Evolutionary conservation across 2,888 invertebrate species (phyloP).

Genomic region (Leptura quadrifasciata): DNA sequence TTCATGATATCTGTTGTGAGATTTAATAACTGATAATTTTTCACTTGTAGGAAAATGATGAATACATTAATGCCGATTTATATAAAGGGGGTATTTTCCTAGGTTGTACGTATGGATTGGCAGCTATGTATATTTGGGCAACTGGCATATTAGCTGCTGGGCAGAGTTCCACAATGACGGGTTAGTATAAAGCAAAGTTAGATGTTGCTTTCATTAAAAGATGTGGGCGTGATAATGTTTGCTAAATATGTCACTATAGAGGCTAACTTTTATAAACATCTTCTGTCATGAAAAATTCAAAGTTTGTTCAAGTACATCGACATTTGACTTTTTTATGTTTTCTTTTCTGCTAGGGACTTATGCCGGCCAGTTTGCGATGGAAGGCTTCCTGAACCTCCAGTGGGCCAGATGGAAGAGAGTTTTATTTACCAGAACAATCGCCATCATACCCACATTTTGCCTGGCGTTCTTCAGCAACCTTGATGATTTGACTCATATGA

Average conservation of each 20-base stretch:
- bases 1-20: slow-evolving; percentile 8
- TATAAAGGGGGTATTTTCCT: slow-evolving; percentile 85
- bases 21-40: background rate
- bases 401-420: slow-evolving; percentile 94
- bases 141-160: slow-evolving; percentile 88
- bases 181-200: slow-evolving; percentile 62
- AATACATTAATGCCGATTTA: slow-evolving; percentile 80
- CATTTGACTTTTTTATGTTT: background rate
- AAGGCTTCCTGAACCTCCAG: slow-evolving; percentile 89
- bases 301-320: background rate
- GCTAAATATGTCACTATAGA: too few species aligned
- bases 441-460: slow-evolving; percentile 84
- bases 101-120: slow-evolving; percentile 85
- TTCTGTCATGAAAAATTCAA: too few species aligned
- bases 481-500: slow-evolving; percentile 85
- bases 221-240: too few species aligned
- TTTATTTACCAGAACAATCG: slow-evolving; percentile 86
- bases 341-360: slow-evolving; percentile 76
- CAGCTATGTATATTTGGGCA: slow-evolving; percentile 91
- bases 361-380: slow-evolving; percentile 93
- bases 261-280: too few species aligned
- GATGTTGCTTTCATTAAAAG: background rate
- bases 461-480: slow-evolving; percentile 82
- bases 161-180: slow-evolving; percentile 90
- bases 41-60: slow-evolving; percentile 44